These are phyloP conservation scores for Lithobius niger DNA, from an alignment of 1,140 invertebrate species.

Conservation along the genomic window DNA sequence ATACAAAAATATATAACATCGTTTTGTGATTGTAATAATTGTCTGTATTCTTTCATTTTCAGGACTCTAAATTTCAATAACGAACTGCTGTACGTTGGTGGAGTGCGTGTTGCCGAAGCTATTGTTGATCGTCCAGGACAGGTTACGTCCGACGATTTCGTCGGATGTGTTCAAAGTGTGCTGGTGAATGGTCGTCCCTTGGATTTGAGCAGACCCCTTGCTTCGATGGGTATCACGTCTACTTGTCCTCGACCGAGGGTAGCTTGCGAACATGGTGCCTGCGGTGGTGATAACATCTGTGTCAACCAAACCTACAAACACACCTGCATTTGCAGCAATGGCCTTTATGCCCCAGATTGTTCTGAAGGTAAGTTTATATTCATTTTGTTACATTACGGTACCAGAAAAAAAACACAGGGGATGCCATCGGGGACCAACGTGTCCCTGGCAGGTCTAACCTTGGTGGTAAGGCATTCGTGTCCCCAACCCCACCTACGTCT, in stretches of 20 bases:
- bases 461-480: too few relatives aligned
- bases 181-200: slow-evolving; percentile 66
- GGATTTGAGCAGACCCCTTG: slow-evolving; percentile 59
- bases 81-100: slow-evolving; percentile 70
- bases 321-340: slow-evolving; percentile 40
- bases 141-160: slow-evolving; percentile 77
- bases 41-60: slow-evolving; percentile 30
- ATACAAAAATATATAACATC: too few relatives aligned
- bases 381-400: too few relatives aligned
- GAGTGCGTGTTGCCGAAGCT: slow-evolving; percentile 63
- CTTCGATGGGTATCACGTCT: slow-evolving; percentile 49
- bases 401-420: too few relatives aligned
- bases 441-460: too few relatives aligned
- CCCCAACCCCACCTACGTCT: too few relatives aligned
- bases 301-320: slow-evolving; percentile 58
- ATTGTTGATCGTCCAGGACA: slow-evolving; percentile 73
- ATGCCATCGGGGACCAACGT: too few relatives aligned
- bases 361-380: slow-evolving; percentile 31
- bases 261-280: slow-evolving; percentile 42
- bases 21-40: too few relatives aligned
- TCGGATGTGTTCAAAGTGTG: slow-evolving; percentile 83
- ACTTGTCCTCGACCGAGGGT: slow-evolving; percentile 50
- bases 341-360: slow-evolving; percentile 62
- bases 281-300: slow-evolving; percentile 53
- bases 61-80: slow-evolving; percentile 87